These are phyloP conservation scores for Chrysolina haemoptera DNA, from an alignment of 2,888 invertebrate species.

Conservation along the genomic window DNA sequence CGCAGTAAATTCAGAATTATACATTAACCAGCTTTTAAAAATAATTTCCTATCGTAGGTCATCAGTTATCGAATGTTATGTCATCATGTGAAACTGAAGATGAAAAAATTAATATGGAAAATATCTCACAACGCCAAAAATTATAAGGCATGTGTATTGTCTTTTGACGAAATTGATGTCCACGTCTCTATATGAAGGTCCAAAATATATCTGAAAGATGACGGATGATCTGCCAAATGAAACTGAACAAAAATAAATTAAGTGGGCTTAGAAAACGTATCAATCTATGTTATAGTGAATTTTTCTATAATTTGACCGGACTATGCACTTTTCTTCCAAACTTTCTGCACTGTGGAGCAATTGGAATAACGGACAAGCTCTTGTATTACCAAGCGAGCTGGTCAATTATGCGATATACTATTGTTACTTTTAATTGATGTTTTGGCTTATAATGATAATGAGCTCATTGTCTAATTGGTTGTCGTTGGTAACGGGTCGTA, in stretches of 20 bases:
- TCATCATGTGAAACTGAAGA: too few relatives aligned
- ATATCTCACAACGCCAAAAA: too few relatives aligned
- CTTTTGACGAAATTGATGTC: too few relatives aligned
- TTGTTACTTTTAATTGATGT: slow-evolving; percentile 43
- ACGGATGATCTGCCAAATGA: too few relatives aligned
- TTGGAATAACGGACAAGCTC: slow-evolving; percentile 65
- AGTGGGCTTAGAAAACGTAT: not conserved
- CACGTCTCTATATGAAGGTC: too few relatives aligned
- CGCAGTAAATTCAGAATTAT: too few relatives aligned
- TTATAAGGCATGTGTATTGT: too few relatives aligned
- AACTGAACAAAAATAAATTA: not conserved
- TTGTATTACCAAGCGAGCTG: slow-evolving; percentile 33
- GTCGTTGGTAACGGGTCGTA: slow-evolving; percentile 32
- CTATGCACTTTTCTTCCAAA: slow-evolving; percentile 60
- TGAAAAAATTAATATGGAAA: too few relatives aligned
- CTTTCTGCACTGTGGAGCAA: slow-evolving; percentile 68
- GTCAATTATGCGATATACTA: slow-evolving; percentile 27
- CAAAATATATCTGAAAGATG: too few relatives aligned
- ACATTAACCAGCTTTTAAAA: too few relatives aligned
- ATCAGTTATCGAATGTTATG: too few relatives aligned
- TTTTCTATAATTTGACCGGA: slow-evolving; percentile 20
- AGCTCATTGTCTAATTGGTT: slow-evolving; percentile 35
- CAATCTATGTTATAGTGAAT: not conserved
- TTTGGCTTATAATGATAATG: slow-evolving; percentile 34
- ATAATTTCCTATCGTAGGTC: too few relatives aligned